Conservation (phyloP, 2,113 vertebrate genomes). For the Lepus americanus region DNA sequence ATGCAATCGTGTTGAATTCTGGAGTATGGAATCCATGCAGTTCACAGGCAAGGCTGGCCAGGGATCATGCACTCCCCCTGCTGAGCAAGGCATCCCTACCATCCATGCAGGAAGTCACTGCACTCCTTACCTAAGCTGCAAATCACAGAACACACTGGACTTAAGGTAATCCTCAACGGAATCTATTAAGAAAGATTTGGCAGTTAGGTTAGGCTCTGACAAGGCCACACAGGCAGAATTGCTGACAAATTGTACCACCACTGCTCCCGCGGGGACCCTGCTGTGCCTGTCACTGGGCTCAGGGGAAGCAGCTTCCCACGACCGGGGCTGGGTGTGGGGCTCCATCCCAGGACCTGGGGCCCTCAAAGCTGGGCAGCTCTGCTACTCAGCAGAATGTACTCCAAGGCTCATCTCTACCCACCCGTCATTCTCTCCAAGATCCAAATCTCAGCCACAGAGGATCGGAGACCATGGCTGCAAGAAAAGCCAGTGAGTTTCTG, state of each 20-base stretch:
- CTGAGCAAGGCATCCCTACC: not conserved
- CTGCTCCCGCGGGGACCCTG: not conserved
- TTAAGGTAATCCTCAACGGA: not conserved
- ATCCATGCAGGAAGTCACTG: not conserved
- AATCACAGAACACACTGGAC: not conserved
- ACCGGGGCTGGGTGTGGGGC: accelerated
- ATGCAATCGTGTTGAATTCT: constrained; percentile 19
- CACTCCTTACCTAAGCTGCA: not conserved
- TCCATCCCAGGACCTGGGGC: not conserved
- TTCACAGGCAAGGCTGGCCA: not conserved
- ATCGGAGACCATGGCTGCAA: not conserved
- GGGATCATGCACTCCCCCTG: not conserved
- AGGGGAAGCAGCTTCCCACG: not conserved
- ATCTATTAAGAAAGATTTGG: not conserved
- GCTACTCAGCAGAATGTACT: not conserved
- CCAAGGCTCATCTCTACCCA: not conserved
- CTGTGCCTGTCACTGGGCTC: not conserved
- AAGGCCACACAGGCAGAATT: not conserved
- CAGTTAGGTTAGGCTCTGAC: not conserved
- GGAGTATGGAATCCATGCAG: not conserved
- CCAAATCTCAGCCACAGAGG: not conserved
- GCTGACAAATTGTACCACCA: not conserved
- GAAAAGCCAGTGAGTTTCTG: not conserved
- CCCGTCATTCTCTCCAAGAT: not conserved
- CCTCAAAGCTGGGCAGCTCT: not conserved